Conservation (phyloP, 2,888 invertebrate genomes). For the Sceliomorpha sp. region DNA sequence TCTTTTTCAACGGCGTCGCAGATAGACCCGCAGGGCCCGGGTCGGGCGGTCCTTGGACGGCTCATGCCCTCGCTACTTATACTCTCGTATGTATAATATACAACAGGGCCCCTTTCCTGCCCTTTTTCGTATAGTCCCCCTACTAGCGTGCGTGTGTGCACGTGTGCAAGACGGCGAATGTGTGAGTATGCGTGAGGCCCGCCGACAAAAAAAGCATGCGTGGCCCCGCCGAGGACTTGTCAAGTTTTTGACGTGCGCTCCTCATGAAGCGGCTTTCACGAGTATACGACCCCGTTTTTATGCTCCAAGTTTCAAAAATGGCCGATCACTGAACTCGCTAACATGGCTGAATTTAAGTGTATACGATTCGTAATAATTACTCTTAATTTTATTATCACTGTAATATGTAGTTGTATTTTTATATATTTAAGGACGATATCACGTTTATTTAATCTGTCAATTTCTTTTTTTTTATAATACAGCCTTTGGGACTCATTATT, state of each 20-base stretch:
- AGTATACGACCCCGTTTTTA: slow-evolving; percentile 48
- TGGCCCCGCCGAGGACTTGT: slow-evolving; percentile 41
- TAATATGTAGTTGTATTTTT: too few relatives aligned
- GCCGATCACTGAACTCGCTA: slow-evolving; percentile 62
- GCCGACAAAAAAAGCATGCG: slow-evolving; percentile 38
- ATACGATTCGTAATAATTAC: too few relatives aligned
- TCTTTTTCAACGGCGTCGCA: slow-evolving; percentile 61
- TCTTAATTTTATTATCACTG: too few relatives aligned
- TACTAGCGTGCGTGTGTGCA: slow-evolving; percentile 2
- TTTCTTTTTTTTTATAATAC: too few relatives aligned
- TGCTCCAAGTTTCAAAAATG: slow-evolving; percentile 63
- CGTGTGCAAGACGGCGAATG: slow-evolving; percentile 7
- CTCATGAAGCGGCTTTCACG: slow-evolving; percentile 49
- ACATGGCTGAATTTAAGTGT: slow-evolving; percentile 67
- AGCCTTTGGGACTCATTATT: too few relatives aligned
- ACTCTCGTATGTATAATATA: slow-evolving; percentile 14
- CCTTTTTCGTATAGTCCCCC: slow-evolving; percentile 20
- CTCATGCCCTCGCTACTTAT: slow-evolving; percentile 11
- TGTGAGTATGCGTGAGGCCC: slow-evolving; percentile 38
- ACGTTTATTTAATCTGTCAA: too few relatives aligned
- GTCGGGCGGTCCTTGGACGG: slow-evolving; percentile 38
- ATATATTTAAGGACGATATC: too few relatives aligned
- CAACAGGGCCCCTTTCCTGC: slow-evolving; percentile 37
- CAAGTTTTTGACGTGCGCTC: slow-evolving; percentile 52
- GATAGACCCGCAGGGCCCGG: slow-evolving; percentile 32